Base-by-base conservation (phyloP, 2,797 vertebrate genomes). In the Zalophus californianus region DNA sequence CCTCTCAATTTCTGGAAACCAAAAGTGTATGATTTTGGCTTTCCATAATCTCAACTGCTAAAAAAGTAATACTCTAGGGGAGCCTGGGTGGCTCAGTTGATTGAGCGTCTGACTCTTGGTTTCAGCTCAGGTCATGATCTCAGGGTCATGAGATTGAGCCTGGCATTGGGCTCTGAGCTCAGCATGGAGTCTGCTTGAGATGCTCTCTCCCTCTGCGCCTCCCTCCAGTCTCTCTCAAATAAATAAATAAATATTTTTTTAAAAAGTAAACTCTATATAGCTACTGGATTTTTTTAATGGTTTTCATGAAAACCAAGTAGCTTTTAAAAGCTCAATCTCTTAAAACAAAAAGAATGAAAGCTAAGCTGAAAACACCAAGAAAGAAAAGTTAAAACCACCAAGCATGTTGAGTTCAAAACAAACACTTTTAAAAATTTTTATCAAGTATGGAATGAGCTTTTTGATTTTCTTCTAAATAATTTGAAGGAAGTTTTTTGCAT, bases 261-360 rank as follows among this genome's bases (percentile, higher is more conserved):
- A 94, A 29, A 21, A 50, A 7, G 20, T 12, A 62, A 70, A 80
- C 14, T 66, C 20, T 83, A 70, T 60, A 78, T 96, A 89, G 32
- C 68, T 70, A 75, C 18, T 23, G 8, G 32, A 82, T 35, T 62
- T 32, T 82, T 27, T 25, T 27, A n/a, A 13, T 21, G 3, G 38
- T 75, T 96, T 87, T 79, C 25, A 78, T 56, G 73, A 86, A 79
- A 90, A 95, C 44, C 32, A 84, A 41, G 15, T 58, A 15, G 38
- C 25, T 20, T 82, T 91, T 91, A 80, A 77, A 27, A 77, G 38
- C 32, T 87, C 80, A 90, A 84, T 8, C 23, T 88, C 64, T 86
- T 27, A 84, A 88, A 85, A 91, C 54, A 72, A 96, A 77, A 73
- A 90, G 87, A 50, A 38, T 35, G 23, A 89, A 94, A 94, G n/a